Conservation (phyloP, 2,888 invertebrate genomes). For the Apamea sordens region DNA sequence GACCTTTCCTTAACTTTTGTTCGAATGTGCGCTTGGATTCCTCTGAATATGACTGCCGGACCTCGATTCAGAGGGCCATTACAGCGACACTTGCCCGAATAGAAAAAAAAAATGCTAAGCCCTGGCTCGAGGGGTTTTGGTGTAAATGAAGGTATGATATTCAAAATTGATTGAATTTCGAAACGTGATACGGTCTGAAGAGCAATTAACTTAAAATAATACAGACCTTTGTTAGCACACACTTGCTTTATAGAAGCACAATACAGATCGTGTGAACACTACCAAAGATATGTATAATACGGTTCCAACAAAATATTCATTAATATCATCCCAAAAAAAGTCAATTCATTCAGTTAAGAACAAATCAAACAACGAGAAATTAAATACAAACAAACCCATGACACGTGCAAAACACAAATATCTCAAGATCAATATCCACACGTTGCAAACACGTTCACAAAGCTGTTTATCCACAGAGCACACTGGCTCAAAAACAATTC, state of each 20-base stretch:
- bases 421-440: constrained; percentile 26
- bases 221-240: neutral
- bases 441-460: constrained; percentile 15
- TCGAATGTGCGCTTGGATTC: constrained; percentile 52
- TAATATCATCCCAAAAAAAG: neutral
- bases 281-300: neutral
- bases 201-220: constrained; percentile 34
- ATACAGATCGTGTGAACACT: neutral
- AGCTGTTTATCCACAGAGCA: constrained; percentile 31
- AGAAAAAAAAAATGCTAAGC: constrained; percentile 7
- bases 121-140: neutral
- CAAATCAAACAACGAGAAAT: neutral
- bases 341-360: neutral
- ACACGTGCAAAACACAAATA: constrained; percentile 22
- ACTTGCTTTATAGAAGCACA: neutral
- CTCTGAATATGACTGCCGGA: constrained; percentile 38
- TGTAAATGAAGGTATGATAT: constrained; percentile 22
- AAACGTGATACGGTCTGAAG: constrained; percentile 6
- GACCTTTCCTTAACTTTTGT: constrained; percentile 57
- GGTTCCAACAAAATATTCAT: neutral
- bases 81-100: constrained; percentile 5
- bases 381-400: constrained; percentile 13
- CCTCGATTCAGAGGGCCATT: constrained; percentile 28
- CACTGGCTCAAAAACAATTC: constrained; percentile 40
- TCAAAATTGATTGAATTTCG: constrained; percentile 23